phyloP scores from a whole-genome alignment of 2,888 invertebrate genomes.

The Sepioteuthis lessoniana region DNA sequence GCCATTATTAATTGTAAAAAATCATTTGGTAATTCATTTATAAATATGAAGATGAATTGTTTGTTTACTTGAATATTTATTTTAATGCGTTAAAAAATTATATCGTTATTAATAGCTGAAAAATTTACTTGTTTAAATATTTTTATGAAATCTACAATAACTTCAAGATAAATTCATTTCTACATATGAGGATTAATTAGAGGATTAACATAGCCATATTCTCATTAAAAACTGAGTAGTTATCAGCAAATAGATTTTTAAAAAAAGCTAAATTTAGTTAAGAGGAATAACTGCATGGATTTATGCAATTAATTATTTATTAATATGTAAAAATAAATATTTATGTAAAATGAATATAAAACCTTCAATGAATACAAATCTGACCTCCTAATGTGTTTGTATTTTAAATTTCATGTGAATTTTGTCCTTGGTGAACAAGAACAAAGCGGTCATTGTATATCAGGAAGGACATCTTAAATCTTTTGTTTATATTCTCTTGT shows the following conservation, averaged over 20 bases:
- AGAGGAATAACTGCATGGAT: neutral
- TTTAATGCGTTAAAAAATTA: too few species aligned
- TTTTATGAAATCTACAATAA: neutral
- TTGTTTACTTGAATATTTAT: too few species aligned
- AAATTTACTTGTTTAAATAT: neutral
- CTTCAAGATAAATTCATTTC: neutral
- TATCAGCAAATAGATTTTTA: neutral
- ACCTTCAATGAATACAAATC: neutral
- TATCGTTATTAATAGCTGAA: too few species aligned
- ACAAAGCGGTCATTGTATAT: neutral
- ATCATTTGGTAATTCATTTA: too few species aligned
- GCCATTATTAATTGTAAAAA: too few species aligned
- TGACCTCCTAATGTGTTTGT: neutral
- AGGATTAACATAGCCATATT: neutral
- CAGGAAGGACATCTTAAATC: neutral
- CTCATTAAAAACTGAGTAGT: neutral
- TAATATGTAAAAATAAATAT: too few species aligned
- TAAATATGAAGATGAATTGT: too few species aligned
- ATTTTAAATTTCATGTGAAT: neutral
- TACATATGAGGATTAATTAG: neutral
- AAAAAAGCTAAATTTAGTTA: neutral
- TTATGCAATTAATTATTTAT: neutral
- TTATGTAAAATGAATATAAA: too few species aligned
- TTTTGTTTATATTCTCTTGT: neutral
- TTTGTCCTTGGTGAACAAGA: neutral